A percentile compares a stretch with the other conserved stretches of the same genome.
These are phyloP conservation scores for Cephus spinipes DNA, from an alignment of 2,888 invertebrate genomes.

Conservation along the genomic window DNA sequence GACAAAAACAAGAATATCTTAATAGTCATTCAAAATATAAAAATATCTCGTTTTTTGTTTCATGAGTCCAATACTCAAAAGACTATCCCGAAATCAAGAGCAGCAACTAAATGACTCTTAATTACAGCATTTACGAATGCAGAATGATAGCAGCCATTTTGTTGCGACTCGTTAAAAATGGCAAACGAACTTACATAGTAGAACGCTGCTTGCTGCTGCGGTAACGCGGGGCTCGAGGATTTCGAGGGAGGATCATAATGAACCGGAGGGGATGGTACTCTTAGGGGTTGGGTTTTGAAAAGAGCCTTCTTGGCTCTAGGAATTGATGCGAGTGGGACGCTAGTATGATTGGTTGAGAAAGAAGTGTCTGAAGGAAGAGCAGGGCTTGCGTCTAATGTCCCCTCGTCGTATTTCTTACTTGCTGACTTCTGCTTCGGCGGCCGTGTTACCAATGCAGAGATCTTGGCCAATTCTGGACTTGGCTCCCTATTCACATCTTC, in stretches of 20 bases:
- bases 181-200: conserved; percentile 58
- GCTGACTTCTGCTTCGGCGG: conserved; percentile 79
- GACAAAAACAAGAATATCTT: background rate
- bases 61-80: background rate
- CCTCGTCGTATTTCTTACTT: conserved; percentile 63
- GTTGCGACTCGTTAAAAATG: conserved; percentile 1
- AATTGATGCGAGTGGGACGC: conserved; percentile 48
- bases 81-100: background rate
- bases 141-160: background rate
- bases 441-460: conserved; percentile 84
- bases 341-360: conserved; percentile 55
- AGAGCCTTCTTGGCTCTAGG: conserved; percentile 55
- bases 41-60: background rate
- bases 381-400: conserved; percentile 54
- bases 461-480: conserved; percentile 85
- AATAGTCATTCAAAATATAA: background rate
- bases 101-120: background rate
- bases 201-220: conserved; percentile 49
- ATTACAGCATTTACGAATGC: background rate
- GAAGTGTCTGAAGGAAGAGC: conserved; percentile 56
- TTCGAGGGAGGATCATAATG: conserved; percentile 41
- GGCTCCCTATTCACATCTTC: conserved; percentile 73
- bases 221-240: conserved; percentile 39
- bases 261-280: conserved; percentile 43
- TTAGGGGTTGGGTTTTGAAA: conserved; percentile 52